Evolutionary conservation across 2,797 vertebrate genomes (phyloP), one percentile per base, ranked within the genome.

Genomic region (Aeoliscus strigatus): DNA sequence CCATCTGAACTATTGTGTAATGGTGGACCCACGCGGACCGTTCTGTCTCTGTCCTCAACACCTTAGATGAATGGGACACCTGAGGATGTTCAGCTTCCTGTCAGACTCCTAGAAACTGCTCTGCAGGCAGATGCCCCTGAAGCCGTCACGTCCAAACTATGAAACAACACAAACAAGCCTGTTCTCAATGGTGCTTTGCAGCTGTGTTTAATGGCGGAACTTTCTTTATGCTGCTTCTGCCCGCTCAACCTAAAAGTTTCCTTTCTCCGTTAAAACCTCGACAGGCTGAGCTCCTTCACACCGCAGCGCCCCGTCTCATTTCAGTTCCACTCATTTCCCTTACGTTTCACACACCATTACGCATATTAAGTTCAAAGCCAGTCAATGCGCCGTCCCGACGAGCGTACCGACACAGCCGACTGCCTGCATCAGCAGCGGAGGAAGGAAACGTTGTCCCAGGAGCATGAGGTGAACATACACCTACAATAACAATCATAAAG

Each of bases 1-100:
- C n/a, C 47, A 66, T 72, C 69, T 78, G 70, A 77, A 73, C 61
- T 78, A 73, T 83, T 83, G 71, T 75, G 82, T 79, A 80, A 84
- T 76, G 74, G 83, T 75, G 62, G 71, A 66, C 30, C 49, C 43
- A 46, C 30, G 12, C 60, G 63, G 58, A 62, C 44, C 11, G 46
- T 58, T 58, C 64, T 18, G 39, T 72, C 73, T 68, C 31, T 39
- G 34, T 46, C 39, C 61, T 73, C 60, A 51, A 69, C 75, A 66
- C 61, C 66, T 68, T 47, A 70, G 66, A 78, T 79, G 61, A 76
- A 80, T 75, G 72, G 44, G 68, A 58, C 61, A 60, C 54, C 73
- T 34, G 52, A 52, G 58, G 56, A 51, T 49, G 51, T 66, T 63
- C 59, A 25, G 5, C 30, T 21, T 16, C 1, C 39, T 16, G 12